Conservation (phyloP, 2,888 invertebrate genomes). For the Ditula angustiorana region DNA sequence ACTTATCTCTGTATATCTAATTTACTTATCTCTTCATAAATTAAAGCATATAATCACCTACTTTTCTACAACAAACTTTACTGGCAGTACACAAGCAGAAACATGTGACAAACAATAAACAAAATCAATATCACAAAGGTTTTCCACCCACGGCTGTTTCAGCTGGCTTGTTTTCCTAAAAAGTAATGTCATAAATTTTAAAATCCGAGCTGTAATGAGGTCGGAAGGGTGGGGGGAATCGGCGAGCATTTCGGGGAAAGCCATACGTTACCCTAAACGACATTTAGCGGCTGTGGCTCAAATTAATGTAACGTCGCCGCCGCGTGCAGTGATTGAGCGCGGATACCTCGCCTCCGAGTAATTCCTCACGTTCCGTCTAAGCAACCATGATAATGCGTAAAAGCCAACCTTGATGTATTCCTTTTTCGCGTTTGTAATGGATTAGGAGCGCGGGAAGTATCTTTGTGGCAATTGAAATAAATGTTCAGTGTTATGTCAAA, state of each 20-base stretch:
- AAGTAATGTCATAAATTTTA: constrained; percentile 5
- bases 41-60: too few species aligned
- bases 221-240: constrained; percentile 5
- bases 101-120: background rate
- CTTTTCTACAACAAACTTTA: background rate
- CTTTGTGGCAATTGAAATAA: constrained; percentile 3
- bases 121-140: background rate
- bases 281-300: constrained; percentile 32
- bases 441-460: constrained; percentile 6
- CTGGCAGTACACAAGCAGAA: background rate
- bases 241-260: constrained; percentile 5
- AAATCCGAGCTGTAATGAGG: constrained; percentile 25
- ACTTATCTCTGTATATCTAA: too few species aligned
- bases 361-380: constrained; percentile 5
- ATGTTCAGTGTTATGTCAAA: background rate
- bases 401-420: constrained; percentile 9
- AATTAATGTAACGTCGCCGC: constrained; percentile 20
- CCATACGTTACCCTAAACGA: constrained; percentile 33
- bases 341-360: background rate
- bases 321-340: constrained; percentile 24
- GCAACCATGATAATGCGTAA: constrained; percentile 18
- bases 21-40: too few species aligned
- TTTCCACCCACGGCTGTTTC: background rate
- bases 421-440: constrained; percentile 7
- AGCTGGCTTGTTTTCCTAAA: background rate